Base-by-base conservation (phyloP, 2,888 invertebrate species). In the Lingula anatina region DNA sequence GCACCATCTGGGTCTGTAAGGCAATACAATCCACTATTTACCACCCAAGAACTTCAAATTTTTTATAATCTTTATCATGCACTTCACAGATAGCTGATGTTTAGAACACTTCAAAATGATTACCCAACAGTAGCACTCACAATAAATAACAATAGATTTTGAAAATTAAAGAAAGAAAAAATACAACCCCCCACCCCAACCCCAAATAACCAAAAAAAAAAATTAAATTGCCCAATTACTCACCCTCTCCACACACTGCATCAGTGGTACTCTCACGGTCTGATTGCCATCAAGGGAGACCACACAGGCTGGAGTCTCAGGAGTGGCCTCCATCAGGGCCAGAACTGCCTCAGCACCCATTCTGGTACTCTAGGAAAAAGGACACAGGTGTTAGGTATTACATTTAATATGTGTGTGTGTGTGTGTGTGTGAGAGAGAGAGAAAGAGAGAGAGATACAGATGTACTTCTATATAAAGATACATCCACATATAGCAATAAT, bases 311-410 rank as follows among this genome's bases (percentile, higher is more conserved):
- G 90, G 90, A 0, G 90, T 88, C 0, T 86, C 86, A 0, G 89
- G 86, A 0, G 87, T 88, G 2, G 94, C 92, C 77, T 97, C 97
- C 90, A 99, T 92, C 48, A 99, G 77, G 2, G 97, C 97, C 83
- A 97, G 85, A 0, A 97, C 96, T 9, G 97, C 95, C 79, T 99
- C 99, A 1, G 97, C 97, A 20, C 99, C 99, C 97, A 99, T 99
- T 60, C 99, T 86, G 66, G 72, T 66, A n/a, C 68, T 73, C 75
- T 75, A 56, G 5, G 47, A 46, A 38, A 41, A 18, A 9, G 40
- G 40, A 9, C 9, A 12, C 40, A 12, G 9, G 40, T 9, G 18
- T 20, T 12, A 9, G 18, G 40, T 15, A 31, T 9, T 31, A n/a
- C n/a, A n/a, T n/a, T n/a, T n/a, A n/a, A n/a, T n/a, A n/a, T n/a